Evolutionary conservation across 1,140 invertebrate genomes (phyloP).

Genomic region (Aphidius gifuensis): DNA sequence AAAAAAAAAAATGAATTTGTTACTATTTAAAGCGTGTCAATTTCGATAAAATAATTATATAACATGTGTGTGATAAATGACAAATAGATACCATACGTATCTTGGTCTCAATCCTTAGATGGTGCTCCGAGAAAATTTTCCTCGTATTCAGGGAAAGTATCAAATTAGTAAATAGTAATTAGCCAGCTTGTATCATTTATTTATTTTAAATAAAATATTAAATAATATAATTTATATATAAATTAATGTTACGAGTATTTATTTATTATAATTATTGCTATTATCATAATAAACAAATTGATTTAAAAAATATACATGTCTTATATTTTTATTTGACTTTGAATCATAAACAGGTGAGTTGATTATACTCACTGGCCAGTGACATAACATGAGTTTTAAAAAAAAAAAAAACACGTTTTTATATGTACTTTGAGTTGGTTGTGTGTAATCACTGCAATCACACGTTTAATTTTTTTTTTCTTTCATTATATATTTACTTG

Average conservation of each 20-base stretch:
- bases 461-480: too few species aligned
- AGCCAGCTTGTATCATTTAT: constrained; percentile 1
- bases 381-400: constrained; percentile 4
- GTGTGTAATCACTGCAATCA: too few species aligned
- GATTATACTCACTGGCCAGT: constrained; percentile 1
- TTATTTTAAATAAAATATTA: neutral
- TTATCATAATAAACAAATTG: constrained; percentile 16
- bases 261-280: constrained; percentile 3
- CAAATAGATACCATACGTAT: neutral
- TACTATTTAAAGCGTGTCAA: too few species aligned
- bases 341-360: constrained; percentile 16
- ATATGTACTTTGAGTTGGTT: too few species aligned
- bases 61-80: too few species aligned
- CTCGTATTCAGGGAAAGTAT: constrained; percentile 25
- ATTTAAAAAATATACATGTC: constrained; percentile 18
- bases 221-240: neutral
- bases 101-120: constrained; percentile 3
- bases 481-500: too few species aligned
- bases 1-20: too few species aligned
- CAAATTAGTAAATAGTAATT: constrained; percentile 4
- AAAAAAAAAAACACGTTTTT: constrained; percentile 8
- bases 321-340: constrained; percentile 24
- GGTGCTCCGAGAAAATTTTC: constrained; percentile 22
- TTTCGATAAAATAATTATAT: too few species aligned
- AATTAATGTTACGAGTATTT: neutral